Evolutionary conservation across 2,888 invertebrate species (phyloP), one percentile per base, ranked within the genome.

Genomic region (Asteroscopus sphinx): DNA sequence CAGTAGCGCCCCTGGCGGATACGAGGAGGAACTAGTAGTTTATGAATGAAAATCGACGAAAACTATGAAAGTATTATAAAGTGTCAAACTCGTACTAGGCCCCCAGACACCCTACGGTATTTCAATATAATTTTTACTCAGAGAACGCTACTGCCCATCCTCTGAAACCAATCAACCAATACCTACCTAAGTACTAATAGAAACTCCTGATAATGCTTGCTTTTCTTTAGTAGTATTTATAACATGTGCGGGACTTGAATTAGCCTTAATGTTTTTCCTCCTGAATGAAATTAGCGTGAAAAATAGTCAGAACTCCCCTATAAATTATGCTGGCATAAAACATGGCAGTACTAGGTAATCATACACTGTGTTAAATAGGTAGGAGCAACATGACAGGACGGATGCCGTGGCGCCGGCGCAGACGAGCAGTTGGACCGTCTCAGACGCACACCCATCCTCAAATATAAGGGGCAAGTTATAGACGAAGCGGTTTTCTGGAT

Each of bases 351-450:
- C 68, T 67, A 52, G 60, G 75, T 71, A 76, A 77, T 76, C 53
- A 64, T 65, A 73, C 53, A 55, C 65, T 47, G 48, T 64, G 69
- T 57, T 68, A 55, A 64, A 63, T 53, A 53, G 44, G 56, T 25
- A 64, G 45, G 68, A 68, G 59, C 64, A 73, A 75, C 77, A 71
- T 60, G 64, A 65, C 66, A 49, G 68, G 68, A 71, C 71, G 86
- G 87, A 85, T 84, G 86, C 77, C 59, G 55, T 71, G 83, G 86
- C 86, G 86, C 87, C 84, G 80, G 83, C 82, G 83, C 77, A 76
- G 80, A 52, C 77, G 68, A 25, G 74, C 87, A 87, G 86, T 80
- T 87, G 87, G 82, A 57, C 45, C 74, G 72, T 73, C 81, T 88
- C 88, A 85, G 64, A 67, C 67, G 67, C 51, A 48, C 51, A 56